A percentile compares a stretch with the other conserved stretches of the same genome.
phyloP scores from a whole-genome alignment of 2,113 vertebrate genomes.

The Leucoraja erinaceus region DNA sequence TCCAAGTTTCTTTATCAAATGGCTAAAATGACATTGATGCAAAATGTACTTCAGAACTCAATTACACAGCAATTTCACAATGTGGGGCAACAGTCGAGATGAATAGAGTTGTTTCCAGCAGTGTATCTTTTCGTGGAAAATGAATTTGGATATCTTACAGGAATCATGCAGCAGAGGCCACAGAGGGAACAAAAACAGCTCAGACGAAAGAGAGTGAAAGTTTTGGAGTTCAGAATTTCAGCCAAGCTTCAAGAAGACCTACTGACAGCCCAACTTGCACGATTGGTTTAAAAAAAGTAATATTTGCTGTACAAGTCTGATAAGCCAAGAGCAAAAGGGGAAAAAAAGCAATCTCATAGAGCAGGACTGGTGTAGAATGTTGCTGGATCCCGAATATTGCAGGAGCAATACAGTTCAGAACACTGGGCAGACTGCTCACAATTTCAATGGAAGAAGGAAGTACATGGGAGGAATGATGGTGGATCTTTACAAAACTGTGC shows the following conservation, averaged over 20 bases:
- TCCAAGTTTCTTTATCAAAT: background rate
- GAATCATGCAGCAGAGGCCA: background rate
- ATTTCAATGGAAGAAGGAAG: background rate
- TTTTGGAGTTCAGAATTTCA: background rate
- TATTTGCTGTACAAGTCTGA: background rate
- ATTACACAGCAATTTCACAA: background rate
- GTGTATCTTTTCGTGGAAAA: background rate
- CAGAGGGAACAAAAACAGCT: background rate
- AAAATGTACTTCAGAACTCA: background rate
- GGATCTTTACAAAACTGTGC: no score
- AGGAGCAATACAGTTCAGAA: background rate
- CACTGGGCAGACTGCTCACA: no score
- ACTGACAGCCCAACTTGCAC: background rate
- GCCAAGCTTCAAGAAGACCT: background rate
- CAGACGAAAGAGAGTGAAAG: no score
- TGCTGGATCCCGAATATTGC: background rate
- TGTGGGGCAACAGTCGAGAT: background rate
- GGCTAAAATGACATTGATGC: slow-evolving; percentile 2
- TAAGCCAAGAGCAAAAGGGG: slow-evolving; percentile 13
- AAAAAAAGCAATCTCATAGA: background rate
- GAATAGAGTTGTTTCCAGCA: background rate
- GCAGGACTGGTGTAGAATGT: background rate
- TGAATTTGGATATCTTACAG: background rate
- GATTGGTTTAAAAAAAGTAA: background rate
- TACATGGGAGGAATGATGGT: no score